Conservation (phyloP, 2,797 vertebrate genomes). For the Rhinoraja longicauda region DNA sequence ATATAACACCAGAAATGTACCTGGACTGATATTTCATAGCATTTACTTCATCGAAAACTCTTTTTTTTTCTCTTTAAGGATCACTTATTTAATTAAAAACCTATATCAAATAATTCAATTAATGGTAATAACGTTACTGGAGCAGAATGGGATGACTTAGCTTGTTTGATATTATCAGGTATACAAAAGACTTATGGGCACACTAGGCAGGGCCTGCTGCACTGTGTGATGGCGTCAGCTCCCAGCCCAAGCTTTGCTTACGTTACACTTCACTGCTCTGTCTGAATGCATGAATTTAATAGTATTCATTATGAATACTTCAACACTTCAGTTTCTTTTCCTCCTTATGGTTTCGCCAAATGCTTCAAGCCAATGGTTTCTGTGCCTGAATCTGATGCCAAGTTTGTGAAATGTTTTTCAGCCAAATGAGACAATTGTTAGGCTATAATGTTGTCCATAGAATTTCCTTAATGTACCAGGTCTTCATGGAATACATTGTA, state of each 20-base stretch:
- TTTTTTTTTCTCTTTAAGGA: background rate
- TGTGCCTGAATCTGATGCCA: background rate
- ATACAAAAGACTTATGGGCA: background rate
- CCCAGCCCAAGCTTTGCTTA: conserved; percentile 18
- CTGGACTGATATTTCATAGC: background rate
- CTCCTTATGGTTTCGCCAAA: background rate
- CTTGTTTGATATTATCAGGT: conserved; percentile 10
- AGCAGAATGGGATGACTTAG: conserved; percentile 13
- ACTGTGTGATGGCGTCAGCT: conserved; percentile 11
- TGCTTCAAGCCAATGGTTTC: background rate
- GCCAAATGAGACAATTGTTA: background rate
- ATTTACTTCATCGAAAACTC: background rate
- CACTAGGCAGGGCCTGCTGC: background rate
- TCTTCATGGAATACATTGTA: background rate
- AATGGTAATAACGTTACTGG: background rate
- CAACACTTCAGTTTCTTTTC: background rate
- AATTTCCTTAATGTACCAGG: background rate
- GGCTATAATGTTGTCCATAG: background rate
- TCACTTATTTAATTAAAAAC: conserved; percentile 7
- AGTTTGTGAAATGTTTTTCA: background rate
- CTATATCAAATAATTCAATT: conserved; percentile 17
- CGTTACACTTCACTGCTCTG: conserved; percentile 26
- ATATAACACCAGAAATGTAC: background rate
- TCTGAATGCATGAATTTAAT: conserved; percentile 25
- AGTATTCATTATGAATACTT: conserved; percentile 25